phyloP scores from a whole-genome alignment of 2,888 invertebrate species.

The Choreutis nemorana region DNA sequence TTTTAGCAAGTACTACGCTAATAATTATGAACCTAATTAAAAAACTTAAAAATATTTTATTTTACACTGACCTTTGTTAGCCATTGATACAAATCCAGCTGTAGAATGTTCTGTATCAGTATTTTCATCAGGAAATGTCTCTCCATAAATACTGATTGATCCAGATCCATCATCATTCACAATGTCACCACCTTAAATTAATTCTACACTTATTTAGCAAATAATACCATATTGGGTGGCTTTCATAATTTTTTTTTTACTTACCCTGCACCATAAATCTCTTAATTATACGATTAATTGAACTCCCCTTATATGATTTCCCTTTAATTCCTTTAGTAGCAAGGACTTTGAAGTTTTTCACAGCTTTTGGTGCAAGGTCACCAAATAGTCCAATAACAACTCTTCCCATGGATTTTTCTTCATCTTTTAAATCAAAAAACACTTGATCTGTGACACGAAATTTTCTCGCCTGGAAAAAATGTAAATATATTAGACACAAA shows the following conservation, averaged over 20 bases:
- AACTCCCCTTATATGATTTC: constrained; percentile 78
- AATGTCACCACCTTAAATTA: constrained; percentile 80
- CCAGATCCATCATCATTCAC: constrained; percentile 83
- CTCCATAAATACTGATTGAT: constrained; percentile 85
- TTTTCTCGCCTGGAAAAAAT: constrained; percentile 61
- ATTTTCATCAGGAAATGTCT: constrained; percentile 87
- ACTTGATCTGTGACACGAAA: constrained; percentile 82
- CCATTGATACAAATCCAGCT: constrained; percentile 92
- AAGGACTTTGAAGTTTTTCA: constrained; percentile 85
- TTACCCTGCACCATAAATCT: constrained; percentile 93
- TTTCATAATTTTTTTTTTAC: constrained; percentile 5
- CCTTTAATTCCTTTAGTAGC: constrained; percentile 79
- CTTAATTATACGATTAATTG: constrained; percentile 86
- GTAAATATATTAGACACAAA: constrained; percentile 5
- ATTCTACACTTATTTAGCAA: not conserved
- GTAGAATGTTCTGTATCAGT: constrained; percentile 80
- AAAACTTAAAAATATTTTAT: no score
- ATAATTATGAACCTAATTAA: no score
- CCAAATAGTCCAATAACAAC: constrained; percentile 92
- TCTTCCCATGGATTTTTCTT: constrained; percentile 74
- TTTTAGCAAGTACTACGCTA: no score
- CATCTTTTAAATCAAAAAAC: constrained; percentile 81
- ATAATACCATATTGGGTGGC: not conserved
- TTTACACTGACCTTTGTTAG: constrained; percentile 85
- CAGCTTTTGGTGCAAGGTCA: constrained; percentile 84